phyloP scores from a whole-genome alignment of 2,113 vertebrate species.

The Oryzias javanicus region DNA sequence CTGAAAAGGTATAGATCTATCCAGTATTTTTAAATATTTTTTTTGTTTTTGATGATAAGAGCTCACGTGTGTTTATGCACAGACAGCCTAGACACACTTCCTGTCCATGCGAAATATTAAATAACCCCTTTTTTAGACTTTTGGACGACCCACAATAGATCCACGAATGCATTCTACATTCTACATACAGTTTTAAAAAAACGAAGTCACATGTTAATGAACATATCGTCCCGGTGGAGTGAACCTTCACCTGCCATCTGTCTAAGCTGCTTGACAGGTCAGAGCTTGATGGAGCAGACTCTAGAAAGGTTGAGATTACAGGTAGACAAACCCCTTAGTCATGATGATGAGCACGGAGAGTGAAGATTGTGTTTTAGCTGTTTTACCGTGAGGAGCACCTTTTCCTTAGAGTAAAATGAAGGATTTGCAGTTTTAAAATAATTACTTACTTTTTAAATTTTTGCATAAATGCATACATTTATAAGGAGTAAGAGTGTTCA shows the following conservation, averaged over 20 bases:
- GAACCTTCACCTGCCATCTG: slow-evolving; percentile 40
- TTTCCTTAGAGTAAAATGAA: not conserved
- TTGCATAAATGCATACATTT: no score
- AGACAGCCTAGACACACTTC: no score
- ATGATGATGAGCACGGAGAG: slow-evolving; percentile 14
- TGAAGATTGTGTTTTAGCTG: slow-evolving; percentile 1
- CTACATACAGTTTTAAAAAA: slow-evolving; percentile 39
- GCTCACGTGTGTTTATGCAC: no score
- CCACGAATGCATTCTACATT: slow-evolving; percentile 2
- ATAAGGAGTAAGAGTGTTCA: no score
- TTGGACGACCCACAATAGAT: no score
- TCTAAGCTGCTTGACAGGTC: slow-evolving; percentile 55
- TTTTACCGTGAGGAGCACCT: not conserved
- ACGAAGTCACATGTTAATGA: slow-evolving; percentile 55
- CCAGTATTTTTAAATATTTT: no score
- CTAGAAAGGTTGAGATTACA: slow-evolving; percentile 24
- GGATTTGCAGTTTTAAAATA: not conserved
- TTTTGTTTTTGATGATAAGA: no score
- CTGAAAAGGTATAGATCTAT: no score
- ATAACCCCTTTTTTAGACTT: no score
- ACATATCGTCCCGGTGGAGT: slow-evolving; percentile 13
- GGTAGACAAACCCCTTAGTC: slow-evolving; percentile 24
- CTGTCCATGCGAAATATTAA: no score
- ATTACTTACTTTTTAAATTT: no score
- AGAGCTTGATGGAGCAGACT: slow-evolving; percentile 32